phyloP scores from a whole-genome alignment of 2,113 vertebrate species.

The Perognathus longimembris region DNA sequence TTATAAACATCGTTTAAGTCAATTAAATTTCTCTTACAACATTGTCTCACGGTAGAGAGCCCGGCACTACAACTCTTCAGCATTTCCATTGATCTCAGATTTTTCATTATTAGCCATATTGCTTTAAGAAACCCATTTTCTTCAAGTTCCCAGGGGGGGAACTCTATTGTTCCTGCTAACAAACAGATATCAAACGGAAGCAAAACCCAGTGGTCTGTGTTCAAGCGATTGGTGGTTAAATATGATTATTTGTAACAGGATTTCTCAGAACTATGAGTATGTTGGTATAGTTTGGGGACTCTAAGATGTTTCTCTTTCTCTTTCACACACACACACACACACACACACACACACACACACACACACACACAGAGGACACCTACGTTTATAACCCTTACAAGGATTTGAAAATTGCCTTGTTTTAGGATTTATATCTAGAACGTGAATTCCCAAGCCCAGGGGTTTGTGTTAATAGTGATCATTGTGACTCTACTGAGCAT shows the following conservation, averaged over 20 bases:
- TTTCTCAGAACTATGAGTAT: neutral
- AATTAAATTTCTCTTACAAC: neutral
- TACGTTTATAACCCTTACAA: neutral
- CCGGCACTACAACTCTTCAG: neutral
- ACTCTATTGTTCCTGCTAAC: neutral
- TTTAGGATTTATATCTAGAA: neutral
- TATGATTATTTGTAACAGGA: neutral
- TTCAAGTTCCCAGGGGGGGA: neutral
- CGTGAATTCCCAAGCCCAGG: neutral
- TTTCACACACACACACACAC: no score
- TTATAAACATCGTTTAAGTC: neutral
- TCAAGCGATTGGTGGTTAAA: neutral
- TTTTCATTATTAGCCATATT: neutral
- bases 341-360: neutral
- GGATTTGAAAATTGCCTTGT: neutral
- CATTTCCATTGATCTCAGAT: neutral
- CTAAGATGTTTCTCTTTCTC: neutral
- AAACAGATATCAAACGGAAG: neutral
- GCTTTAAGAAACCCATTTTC: neutral
- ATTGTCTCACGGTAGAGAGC: neutral
- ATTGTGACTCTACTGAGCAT: neutral
- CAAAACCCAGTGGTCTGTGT: neutral
- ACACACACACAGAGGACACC: no score
- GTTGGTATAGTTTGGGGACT: neutral
- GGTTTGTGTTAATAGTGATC: neutral